phyloP scores from a whole-genome alignment of 2,888 invertebrate genomes.

The Archips xylosteana region DNA sequence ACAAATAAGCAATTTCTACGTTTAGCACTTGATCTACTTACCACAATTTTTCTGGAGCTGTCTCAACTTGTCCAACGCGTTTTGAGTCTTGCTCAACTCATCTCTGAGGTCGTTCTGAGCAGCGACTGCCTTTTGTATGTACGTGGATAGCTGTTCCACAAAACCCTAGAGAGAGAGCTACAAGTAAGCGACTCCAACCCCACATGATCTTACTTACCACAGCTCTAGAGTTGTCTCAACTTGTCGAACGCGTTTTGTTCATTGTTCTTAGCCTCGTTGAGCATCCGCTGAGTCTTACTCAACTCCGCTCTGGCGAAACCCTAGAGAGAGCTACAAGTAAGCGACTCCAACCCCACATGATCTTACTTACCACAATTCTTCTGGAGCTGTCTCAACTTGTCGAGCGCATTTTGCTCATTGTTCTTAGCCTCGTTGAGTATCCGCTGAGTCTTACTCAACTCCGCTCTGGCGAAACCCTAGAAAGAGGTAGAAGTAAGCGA shows the following conservation, averaged over 20 bases:
- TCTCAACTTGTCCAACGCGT: constrained; percentile 89
- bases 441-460: constrained; percentile 84
- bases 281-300: constrained; percentile 75
- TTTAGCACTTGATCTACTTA: no score
- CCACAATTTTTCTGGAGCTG: constrained; percentile 93
- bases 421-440: constrained; percentile 89
- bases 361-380: constrained; percentile 58
- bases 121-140: no score
- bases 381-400: constrained; percentile 91
- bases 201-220: no score
- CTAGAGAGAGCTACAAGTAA: no score
- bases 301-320: constrained; percentile 92
- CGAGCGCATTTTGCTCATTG: constrained; percentile 89
- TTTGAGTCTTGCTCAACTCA: constrained; percentile 87
- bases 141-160: no score
- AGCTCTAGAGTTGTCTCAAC: constrained; percentile 91
- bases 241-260: constrained; percentile 90
- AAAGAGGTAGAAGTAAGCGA: no score
- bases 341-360: no score
- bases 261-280: constrained; percentile 89
- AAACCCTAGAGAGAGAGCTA: no score
- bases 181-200: no score
- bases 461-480: constrained; percentile 81
- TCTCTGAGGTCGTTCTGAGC: no score
- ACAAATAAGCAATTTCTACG: no score